These are phyloP conservation scores for Leptinotarsa lineolata DNA, from an alignment of 1,140 invertebrate species.

Conservation along the genomic window DNA sequence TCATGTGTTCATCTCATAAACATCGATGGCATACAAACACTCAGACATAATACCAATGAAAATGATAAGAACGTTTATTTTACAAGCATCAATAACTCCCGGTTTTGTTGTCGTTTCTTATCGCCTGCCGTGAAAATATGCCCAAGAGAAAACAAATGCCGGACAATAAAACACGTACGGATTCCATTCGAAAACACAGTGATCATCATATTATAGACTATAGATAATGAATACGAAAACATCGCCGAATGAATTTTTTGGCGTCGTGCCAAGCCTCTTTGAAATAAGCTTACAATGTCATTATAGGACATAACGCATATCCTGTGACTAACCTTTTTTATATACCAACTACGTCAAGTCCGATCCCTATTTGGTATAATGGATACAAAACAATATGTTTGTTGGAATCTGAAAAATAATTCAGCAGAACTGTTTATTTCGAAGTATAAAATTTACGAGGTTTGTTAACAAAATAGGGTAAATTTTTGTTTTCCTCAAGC, in stretches of 20 bases:
- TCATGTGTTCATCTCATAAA: no score
- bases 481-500: no score
- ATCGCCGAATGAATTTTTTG: neutral
- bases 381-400: no score
- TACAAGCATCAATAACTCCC: neutral
- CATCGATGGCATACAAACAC: no score
- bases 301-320: neutral
- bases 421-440: no score
- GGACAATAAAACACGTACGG: neutral
- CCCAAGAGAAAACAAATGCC: constrained; percentile 1
- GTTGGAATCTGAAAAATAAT: no score
- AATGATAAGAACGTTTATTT: neutral
- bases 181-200: neutral
- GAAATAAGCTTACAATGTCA: neutral
- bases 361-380: no score
- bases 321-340: no score
- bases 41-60: neutral
- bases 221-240: neutral
- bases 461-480: no score
- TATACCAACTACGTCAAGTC: no score
- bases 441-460: no score
- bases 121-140: neutral
- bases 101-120: neutral
- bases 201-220: no score
- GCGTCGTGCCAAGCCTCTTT: neutral